phyloP scores from a whole-genome alignment of 2,888 invertebrate genomes.

The Cerastis rubricosa region DNA sequence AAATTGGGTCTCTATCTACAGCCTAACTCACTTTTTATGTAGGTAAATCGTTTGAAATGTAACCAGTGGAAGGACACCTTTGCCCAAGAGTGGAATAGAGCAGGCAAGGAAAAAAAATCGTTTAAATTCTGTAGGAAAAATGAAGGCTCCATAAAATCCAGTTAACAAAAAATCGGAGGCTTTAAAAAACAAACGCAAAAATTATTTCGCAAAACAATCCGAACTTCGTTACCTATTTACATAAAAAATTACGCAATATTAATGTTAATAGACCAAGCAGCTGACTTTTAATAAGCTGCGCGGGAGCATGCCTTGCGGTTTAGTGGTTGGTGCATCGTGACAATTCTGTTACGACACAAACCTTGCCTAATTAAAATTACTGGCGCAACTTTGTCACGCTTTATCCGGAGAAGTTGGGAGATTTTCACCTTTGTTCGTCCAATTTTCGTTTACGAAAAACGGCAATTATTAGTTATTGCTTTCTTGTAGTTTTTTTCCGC shows the following conservation, averaged over 20 bases:
- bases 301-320: conserved; percentile 67
- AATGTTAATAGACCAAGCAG: conserved; percentile 49
- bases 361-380: conserved; percentile 78
- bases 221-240: conserved; percentile 23
- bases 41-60: not conserved
- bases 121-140: not conserved
- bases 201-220: conserved; percentile 24
- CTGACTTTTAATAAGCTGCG: conserved; percentile 56
- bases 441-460: conserved; percentile 18
- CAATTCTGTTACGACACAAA: conserved; percentile 76
- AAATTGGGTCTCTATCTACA: not conserved
- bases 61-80: not conserved
- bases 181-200: not conserved
- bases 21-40: no score
- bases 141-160: not conserved
- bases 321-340: conserved; percentile 79
- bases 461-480: not conserved
- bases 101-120: not conserved
- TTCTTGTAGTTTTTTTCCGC: not conserved
- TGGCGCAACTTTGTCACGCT: conserved; percentile 61
- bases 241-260: conserved; percentile 51
- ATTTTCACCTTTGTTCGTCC: conserved; percentile 37
- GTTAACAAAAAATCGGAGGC: not conserved
- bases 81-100: not conserved
- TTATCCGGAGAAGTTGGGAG: conserved; percentile 22